A percentile compares a stretch with the other conserved stretches of the same genome.
Evolutionary conservation across 2,888 invertebrate genomes (phyloP).

Genomic region (Cryptus viduatorius): DNA sequence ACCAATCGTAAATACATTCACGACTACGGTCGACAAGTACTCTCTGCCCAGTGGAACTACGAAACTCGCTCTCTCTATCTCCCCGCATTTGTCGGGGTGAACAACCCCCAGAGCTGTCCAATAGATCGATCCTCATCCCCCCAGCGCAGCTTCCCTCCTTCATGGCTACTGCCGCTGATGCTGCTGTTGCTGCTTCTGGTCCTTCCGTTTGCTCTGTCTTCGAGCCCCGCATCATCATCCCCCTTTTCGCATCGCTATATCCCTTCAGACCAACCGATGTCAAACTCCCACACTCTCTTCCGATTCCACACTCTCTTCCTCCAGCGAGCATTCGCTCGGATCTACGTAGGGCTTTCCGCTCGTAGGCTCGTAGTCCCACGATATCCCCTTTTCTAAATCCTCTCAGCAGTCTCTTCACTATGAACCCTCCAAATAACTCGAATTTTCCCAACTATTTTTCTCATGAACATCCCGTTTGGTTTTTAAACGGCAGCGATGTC

Average conservation of each 20-base stretch:
- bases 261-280: neutral
- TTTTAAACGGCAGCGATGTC: neutral
- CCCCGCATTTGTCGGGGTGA: constrained; percentile 13
- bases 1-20: constrained; percentile 6
- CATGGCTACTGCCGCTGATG: neutral
- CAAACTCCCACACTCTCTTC: neutral
- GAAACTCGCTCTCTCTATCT: constrained; percentile 8
- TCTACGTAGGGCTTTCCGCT: neutral
- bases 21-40: neutral
- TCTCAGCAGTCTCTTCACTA: neutral
- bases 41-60: neutral
- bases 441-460: neutral
- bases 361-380: neutral
- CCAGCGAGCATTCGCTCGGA: constrained; percentile 7
- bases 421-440: neutral
- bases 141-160: constrained; percentile 23
- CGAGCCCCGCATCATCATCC: constrained; percentile 9
- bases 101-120: constrained; percentile 44
- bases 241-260: neutral
- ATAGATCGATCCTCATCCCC: constrained; percentile 49
- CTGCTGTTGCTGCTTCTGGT: constrained; percentile 10
- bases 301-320: neutral
- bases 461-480: neutral
- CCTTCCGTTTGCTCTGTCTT: constrained; percentile 19
- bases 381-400: neutral